Percentiles rank a stretch among this genome's conserved stretches.
phyloP scores from a whole-genome alignment of 2,888 invertebrate genomes.

The Hetaerina titia region DNA sequence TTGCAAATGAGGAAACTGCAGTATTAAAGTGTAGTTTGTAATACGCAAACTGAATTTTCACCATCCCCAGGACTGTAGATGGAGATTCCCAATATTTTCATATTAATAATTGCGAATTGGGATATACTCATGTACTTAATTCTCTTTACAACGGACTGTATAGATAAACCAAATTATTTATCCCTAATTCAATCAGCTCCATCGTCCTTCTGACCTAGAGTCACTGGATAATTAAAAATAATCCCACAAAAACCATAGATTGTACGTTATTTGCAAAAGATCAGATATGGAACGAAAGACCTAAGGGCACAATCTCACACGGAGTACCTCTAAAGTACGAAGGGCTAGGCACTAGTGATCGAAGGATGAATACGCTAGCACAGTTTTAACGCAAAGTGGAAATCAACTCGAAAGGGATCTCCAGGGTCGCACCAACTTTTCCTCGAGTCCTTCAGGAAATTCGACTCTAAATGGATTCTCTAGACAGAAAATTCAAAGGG shows the following conservation, averaged over 20 bases:
- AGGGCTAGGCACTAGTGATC: background rate
- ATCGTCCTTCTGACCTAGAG: background rate
- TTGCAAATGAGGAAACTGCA: no score
- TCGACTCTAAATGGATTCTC: background rate
- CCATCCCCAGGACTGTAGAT: no score
- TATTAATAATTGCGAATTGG: no score
- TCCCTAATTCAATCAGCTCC: background rate
- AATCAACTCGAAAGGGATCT: background rate
- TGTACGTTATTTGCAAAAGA: background rate
- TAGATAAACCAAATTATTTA: background rate
- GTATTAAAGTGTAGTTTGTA: no score
- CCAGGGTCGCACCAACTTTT: background rate
- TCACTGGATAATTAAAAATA: background rate
- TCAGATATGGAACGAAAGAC: background rate
- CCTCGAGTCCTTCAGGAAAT: background rate
- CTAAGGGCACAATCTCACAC: background rate
- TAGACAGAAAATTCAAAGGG: background rate
- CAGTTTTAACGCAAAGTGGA: background rate
- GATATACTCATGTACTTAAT: no score
- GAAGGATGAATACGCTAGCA: background rate
- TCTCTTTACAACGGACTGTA: no score
- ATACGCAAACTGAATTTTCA: no score
- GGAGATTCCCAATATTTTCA: no score
- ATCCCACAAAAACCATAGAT: background rate
- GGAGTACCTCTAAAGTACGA: background rate